Base-by-base conservation (phyloP, 2,888 invertebrate genomes). In the Agriopis marginaria region DNA sequence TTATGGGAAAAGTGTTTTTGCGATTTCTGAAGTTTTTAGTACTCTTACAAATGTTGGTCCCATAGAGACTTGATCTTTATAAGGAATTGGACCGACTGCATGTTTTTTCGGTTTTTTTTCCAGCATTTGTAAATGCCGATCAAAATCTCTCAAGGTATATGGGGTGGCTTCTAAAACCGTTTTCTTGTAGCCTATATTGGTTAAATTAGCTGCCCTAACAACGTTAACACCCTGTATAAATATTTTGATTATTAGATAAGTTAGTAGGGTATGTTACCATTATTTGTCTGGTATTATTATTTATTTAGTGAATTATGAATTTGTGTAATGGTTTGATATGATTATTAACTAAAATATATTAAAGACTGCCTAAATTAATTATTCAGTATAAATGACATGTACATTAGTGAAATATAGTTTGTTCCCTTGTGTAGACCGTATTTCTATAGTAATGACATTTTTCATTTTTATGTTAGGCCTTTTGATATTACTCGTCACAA, bases 301-400 rank as follows among this genome's bases (percentile, higher is more conserved):
- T 92, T 92, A 89, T 91, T 90, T 89, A 88, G 83, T 81, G 83
- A 85, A 86, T 86, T 86, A 86, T 88, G 84, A 80, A 86, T 87
- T 89, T 87, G 85, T 84, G 83, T 86, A 88, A 88, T 82, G 82
- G 83, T 89, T 89, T 86, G 82, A 86, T 88, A 88, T 86, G 84
- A 87, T 86, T 85, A 87, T 87, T 86, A 87, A 89, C 87, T 89
- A 87, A 90, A 90, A 88, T 91, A 86, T 89, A 89, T 88, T 90
- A 88, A 93, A 93, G 93, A 93, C 93, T 93, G 93, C 92, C 91
- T 93, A 92, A 91, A 93, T 91, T 92, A 91, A 93, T 90, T 89
- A 90, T 89, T 89, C 89, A 87, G 83, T 89, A 85, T 89, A 86
- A 84, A 88, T 88, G 86, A 89, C 84, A 83, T 88, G 68, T 85